These are phyloP conservation scores for Potamilus streckersoni DNA, from an alignment of 1,140 invertebrate species.

Conservation along the genomic window DNA sequence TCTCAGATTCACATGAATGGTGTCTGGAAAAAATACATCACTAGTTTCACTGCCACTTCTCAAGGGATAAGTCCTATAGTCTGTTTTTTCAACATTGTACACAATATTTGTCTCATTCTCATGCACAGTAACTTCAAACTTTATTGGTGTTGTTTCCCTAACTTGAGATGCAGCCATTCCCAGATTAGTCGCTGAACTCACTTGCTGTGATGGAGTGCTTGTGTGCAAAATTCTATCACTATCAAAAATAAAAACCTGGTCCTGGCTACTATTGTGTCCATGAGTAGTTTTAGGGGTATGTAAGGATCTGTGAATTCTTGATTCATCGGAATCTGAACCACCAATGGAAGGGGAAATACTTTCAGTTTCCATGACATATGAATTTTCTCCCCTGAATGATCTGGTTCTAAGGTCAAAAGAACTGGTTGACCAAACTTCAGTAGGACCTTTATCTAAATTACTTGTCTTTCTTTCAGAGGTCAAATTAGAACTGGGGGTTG, in stretches of 20 bases:
- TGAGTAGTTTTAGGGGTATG: background rate
- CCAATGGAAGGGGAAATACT: slow-evolving; percentile 32
- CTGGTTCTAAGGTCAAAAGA: slow-evolving; percentile 19
- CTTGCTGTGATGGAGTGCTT: too few species aligned
- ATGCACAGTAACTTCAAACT: slow-evolving; percentile 54
- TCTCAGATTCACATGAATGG: slow-evolving; percentile 49
- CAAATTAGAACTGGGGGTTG: slow-evolving; percentile 17
- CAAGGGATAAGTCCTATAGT: slow-evolving; percentile 53
- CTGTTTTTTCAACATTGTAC: slow-evolving; percentile 57
- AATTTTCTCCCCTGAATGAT: slow-evolving; percentile 34
- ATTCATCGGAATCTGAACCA: slow-evolving; percentile 4
- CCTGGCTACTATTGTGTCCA: too few species aligned
- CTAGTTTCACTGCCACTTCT: slow-evolving; percentile 22
- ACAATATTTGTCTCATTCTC: slow-evolving; percentile 51
- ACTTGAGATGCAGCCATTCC: too few species aligned
- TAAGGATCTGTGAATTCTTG: slow-evolving; percentile 9
- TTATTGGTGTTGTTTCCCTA: slow-evolving; percentile 22
- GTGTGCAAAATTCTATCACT: too few species aligned
- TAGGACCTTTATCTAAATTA: slow-evolving; percentile 27
- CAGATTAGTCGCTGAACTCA: too few species aligned
- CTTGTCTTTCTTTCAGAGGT: slow-evolving; percentile 24
- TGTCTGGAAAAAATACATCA: slow-evolving; percentile 40
- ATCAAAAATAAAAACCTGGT: too few species aligned
- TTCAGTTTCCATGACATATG: slow-evolving; percentile 42
- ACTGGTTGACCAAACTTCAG: slow-evolving; percentile 45